Conservation (phyloP, 2,113 vertebrate genomes). For the Clarias gariepinus region DNA sequence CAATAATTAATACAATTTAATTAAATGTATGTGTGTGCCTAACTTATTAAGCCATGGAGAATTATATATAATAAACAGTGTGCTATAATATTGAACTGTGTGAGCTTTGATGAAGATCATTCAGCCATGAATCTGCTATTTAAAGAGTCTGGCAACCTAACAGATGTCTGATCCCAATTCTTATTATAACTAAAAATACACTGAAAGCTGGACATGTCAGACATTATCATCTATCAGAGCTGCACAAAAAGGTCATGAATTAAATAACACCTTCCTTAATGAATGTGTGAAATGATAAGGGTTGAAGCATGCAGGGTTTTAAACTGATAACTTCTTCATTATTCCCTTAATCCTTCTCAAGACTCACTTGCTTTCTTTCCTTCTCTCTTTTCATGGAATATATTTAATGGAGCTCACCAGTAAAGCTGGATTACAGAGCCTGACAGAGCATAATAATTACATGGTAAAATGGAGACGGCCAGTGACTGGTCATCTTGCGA, state of each 20-base stretch:
- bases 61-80: not conserved
- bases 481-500: slow-evolving; percentile 12
- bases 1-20: not conserved
- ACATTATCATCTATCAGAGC: slow-evolving; percentile 37
- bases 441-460: slow-evolving; percentile 40
- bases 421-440: slow-evolving; percentile 34
- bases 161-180: slow-evolving; percentile 3
- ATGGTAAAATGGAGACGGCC: slow-evolving; percentile 16
- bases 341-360: slow-evolving; percentile 49
- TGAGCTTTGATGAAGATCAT: not conserved
- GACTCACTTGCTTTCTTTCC: slow-evolving; percentile 22
- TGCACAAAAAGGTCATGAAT: slow-evolving; percentile 45
- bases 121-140: not conserved
- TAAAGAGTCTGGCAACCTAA: not conserved
- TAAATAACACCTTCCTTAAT: slow-evolving; percentile 37
- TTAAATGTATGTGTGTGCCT: not conserved
- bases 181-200: slow-evolving; percentile 23
- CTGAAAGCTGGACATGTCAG: slow-evolving; percentile 37
- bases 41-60: not conserved
- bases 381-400: slow-evolving; percentile 15
- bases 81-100: not conserved
- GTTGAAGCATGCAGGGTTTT: slow-evolving; percentile 24
- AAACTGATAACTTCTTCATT: slow-evolving; percentile 53
- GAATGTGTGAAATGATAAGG: slow-evolving; percentile 45
- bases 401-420: slow-evolving; percentile 36